These are phyloP conservation scores for Catocala fraxini DNA, from an alignment of 2,888 invertebrate genomes.

Conservation along the genomic window DNA sequence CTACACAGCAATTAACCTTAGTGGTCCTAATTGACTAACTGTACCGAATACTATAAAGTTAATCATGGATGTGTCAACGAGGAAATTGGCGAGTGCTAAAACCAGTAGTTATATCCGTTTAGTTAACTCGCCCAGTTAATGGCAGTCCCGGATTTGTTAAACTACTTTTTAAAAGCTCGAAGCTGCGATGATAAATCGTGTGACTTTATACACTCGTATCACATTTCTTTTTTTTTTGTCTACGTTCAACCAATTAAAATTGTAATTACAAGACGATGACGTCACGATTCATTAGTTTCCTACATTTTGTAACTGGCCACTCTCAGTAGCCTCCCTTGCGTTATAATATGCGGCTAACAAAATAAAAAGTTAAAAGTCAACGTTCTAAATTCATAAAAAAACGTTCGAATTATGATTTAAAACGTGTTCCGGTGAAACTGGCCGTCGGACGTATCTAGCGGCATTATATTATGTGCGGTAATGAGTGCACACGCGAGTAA, in stretches of 20 bases:
- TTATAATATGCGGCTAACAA: conserved; percentile 38
- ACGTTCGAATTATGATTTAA: conserved; percentile 87
- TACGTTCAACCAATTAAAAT: conserved; percentile 12
- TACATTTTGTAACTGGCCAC: conserved; percentile 19
- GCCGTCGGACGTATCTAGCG: conserved; percentile 85
- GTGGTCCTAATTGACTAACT: conserved; percentile 44
- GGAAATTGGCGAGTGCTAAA: conserved; percentile 54
- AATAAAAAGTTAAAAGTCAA: conserved; percentile 75
- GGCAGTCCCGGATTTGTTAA: background rate
- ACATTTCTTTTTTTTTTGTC: no score
- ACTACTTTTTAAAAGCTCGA: conserved; percentile 3
- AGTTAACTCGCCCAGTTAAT: conserved; percentile 35
- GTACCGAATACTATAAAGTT: conserved; percentile 28
- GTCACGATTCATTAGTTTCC: conserved; percentile 34
- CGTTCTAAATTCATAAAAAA: conserved; percentile 83
- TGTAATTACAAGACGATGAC: conserved; percentile 20
- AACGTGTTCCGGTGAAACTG: conserved; percentile 88
- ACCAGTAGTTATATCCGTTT: conserved; percentile 59
- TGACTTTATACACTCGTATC: background rate
- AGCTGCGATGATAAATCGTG: conserved; percentile 10
- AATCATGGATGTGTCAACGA: conserved; percentile 53
- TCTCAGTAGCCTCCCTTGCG: conserved; percentile 30
- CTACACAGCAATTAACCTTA: conserved; percentile 35
- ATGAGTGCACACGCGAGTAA: conserved; percentile 73
- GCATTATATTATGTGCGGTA: conserved; percentile 84